Percentiles rank a stretch among this genome's conserved stretches.
phyloP scores from a whole-genome alignment of 2,888 invertebrate species.

The Polyommatus iphigenia region DNA sequence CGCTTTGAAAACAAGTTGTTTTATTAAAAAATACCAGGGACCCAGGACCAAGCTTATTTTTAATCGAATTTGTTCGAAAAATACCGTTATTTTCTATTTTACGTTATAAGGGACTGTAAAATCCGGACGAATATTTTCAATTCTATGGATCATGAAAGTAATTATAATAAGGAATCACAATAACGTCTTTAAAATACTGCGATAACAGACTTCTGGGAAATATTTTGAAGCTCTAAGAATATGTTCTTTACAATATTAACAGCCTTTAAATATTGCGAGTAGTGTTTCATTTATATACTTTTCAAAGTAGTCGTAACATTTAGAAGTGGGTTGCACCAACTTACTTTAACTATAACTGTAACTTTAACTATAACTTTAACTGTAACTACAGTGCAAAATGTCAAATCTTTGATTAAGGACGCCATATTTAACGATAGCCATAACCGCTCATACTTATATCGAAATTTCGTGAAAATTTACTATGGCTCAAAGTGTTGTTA shows the following conservation, averaged over 20 bases:
- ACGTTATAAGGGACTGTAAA: not conserved
- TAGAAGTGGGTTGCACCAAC: too few relatives aligned
- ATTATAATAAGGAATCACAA: not conserved
- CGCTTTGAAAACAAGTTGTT: conserved; percentile 15
- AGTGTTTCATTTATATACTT: not conserved
- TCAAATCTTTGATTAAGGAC: too few relatives aligned
- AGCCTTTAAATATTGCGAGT: not conserved
- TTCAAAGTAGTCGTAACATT: not conserved
- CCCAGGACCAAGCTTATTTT: not conserved
- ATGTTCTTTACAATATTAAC: not conserved
- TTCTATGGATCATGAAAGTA: not conserved
- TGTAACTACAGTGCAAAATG: too few relatives aligned
- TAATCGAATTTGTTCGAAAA: not conserved
- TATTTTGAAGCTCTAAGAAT: not conserved
- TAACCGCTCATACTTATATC: too few relatives aligned
- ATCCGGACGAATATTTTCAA: not conserved
- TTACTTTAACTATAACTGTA: too few relatives aligned
- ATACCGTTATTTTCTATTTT: not conserved
- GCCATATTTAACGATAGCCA: too few relatives aligned
- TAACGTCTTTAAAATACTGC: not conserved
- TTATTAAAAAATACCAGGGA: conserved; percentile 6
- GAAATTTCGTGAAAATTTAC: too few relatives aligned
- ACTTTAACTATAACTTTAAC: too few relatives aligned
- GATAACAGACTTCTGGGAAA: too few relatives aligned
- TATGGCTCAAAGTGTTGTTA: too few relatives aligned